Evolutionary conservation across 2,797 vertebrate species (phyloP).

Genomic region (Catamblyrhynchus diadema): DNA sequence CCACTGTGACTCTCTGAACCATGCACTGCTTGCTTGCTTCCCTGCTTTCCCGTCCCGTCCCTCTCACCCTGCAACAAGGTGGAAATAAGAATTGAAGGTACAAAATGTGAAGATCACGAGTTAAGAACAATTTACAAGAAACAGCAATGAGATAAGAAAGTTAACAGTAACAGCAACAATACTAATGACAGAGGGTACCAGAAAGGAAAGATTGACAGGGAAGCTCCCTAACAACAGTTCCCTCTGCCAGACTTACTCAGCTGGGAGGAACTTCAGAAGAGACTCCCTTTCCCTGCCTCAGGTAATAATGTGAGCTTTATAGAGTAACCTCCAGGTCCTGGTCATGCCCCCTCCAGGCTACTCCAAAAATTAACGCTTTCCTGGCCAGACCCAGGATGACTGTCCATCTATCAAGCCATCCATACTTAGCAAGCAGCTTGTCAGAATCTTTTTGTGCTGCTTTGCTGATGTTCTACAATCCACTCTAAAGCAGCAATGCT

Average conservation of each 20-base stretch:
- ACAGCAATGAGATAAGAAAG: not conserved
- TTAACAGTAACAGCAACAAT: not conserved
- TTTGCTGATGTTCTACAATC: not conserved
- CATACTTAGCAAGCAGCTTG: not conserved
- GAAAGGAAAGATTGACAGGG: not conserved
- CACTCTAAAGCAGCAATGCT: not conserved
- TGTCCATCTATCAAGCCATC: not conserved
- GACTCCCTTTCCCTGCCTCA: accelerated
- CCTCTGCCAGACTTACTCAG: not conserved
- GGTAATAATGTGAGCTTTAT: not conserved
- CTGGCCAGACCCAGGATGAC: too few species aligned
- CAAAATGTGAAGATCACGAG: accelerated
- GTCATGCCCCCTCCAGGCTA: not conserved
- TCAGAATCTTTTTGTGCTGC: not conserved
- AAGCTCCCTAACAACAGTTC: too few species aligned
- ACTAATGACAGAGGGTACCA: not conserved
- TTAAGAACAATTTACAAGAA: not conserved
- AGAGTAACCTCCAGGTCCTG: not conserved
- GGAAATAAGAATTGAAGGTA: not conserved
- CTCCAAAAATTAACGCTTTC: not conserved
- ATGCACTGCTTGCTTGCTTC: accelerated
- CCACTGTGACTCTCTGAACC: not conserved
- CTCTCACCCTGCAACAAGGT: not conserved
- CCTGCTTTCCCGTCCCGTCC: not conserved
- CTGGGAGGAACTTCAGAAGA: not conserved